Conservation (phyloP, 2,797 vertebrate species). For the Stomatorhinus walkeri region DNA sequence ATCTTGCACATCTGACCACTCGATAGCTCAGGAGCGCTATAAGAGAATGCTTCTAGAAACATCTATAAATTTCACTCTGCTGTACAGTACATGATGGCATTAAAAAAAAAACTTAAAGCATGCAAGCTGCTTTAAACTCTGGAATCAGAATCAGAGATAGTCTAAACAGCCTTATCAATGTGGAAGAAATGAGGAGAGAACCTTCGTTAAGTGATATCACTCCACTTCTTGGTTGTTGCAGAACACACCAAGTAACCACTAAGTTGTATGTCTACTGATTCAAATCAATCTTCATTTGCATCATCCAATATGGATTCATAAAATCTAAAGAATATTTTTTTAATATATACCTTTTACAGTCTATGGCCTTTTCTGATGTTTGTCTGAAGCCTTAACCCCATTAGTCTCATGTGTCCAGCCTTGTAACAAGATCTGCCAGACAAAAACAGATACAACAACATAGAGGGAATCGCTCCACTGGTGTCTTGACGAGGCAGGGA, state of each 20-base stretch:
- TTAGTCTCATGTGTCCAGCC: background rate
- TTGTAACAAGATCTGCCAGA: background rate
- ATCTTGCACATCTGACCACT: background rate
- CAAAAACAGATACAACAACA: background rate
- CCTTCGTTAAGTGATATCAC: background rate
- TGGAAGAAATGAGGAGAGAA: background rate
- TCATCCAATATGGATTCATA: background rate
- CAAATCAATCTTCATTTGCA: background rate
- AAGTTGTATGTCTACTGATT: background rate
- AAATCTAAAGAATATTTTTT: background rate
- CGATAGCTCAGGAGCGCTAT: background rate
- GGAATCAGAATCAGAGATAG: background rate
- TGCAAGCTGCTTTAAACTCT: background rate
- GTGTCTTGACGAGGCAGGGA: background rate
- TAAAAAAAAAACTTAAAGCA: background rate
- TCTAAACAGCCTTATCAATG: background rate
- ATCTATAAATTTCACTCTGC: background rate
- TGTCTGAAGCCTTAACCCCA: background rate
- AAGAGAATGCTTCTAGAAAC: background rate
- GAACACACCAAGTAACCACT: background rate
- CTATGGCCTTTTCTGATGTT: background rate
- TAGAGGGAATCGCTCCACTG: background rate
- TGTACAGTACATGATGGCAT: background rate
- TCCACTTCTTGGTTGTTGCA: background rate
- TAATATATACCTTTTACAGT: background rate